phyloP scores from a whole-genome alignment of 2,113 vertebrate genomes.

The Catagonus wagneri region DNA sequence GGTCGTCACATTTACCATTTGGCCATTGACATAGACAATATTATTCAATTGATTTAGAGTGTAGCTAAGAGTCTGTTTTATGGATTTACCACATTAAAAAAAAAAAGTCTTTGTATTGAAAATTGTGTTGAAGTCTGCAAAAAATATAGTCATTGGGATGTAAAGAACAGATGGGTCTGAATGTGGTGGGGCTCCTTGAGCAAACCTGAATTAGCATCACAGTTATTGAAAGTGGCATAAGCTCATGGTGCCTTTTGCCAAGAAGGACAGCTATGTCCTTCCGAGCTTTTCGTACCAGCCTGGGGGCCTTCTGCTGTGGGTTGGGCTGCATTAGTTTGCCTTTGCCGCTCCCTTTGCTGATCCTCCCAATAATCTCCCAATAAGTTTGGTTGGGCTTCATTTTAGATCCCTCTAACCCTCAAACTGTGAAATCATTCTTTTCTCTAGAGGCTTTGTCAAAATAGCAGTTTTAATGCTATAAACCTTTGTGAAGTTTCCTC shows the following conservation, averaged over 20 bases:
- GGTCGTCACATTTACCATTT: neutral
- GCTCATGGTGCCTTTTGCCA: neutral
- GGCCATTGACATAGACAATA: neutral
- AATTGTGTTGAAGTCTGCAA: conserved; percentile 56
- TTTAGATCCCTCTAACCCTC: neutral
- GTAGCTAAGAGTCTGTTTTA: conserved; percentile 32
- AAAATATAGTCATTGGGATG: neutral
- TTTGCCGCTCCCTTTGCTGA: neutral
- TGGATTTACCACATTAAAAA: neutral
- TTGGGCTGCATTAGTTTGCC: neutral
- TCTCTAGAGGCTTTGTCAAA: neutral
- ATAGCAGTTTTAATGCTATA: neutral
- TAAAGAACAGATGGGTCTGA: conserved; percentile 55
- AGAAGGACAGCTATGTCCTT: conserved; percentile 20
- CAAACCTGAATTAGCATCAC: conserved; percentile 47
- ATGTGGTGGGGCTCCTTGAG: neutral
- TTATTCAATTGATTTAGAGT: neutral
- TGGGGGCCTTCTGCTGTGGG: neutral
- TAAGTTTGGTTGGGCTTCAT: no score
- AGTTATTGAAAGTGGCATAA: conserved; percentile 22
- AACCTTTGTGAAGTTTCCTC: neutral
- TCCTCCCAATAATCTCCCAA: neutral
- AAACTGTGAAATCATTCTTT: neutral
- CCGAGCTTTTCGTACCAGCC: neutral
- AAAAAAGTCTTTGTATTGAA: neutral